Evolutionary conservation across 2,888 invertebrate species (phyloP), one percentile per base, ranked within the genome.

Genomic region (Coelinius sp.): DNA sequence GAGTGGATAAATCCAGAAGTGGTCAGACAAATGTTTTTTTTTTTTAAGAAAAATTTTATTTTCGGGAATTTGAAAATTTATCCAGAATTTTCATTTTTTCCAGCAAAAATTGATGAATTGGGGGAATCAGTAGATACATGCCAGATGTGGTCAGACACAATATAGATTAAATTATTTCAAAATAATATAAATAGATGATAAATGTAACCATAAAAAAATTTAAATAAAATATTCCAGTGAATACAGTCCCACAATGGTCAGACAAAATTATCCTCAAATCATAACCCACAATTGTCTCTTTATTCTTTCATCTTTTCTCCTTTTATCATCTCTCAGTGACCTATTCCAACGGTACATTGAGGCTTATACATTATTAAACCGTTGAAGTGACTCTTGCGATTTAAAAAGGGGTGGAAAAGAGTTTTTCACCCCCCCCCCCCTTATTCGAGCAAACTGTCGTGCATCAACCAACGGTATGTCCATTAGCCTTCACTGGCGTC

Each of bases 401-500:
- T 73, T 22, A 62, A 46, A 35, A 68, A 25, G 38, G 38, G 52
- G n/a, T 38, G 22, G 8, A 14, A 49, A 20, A 63, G 10, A 17
- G 24, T 25, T 69, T 35, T 14, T 59, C 35, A 22, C 25, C 17
- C 17, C 14, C 8, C 20, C 31, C 27, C 24, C 31, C 17, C 52
- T 53, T 25, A 10, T 12, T n/a, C 20, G 49, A 49, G n/a, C 38
- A 27, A 17, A 31, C 46, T 3, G 24, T 41, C 14, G 17, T 70
- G 24, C 41, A 41, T 66, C 31, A 27, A 17, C 56, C 71, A 25
- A 38, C n/a, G 38, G 31, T 65, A 68, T 69, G 72, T 76, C 78
- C 77, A 77, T 77, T 77, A 78, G 73, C 68, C 67, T 56, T 71
- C 71, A 68, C 59, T 71, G 72, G 70, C 56, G 25, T 56, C 68